A percentile compares a stretch with the other conserved stretches of the same genome.
phyloP scores from a whole-genome alignment of 2,113 vertebrate species.

The Leucopternis melanops region DNA sequence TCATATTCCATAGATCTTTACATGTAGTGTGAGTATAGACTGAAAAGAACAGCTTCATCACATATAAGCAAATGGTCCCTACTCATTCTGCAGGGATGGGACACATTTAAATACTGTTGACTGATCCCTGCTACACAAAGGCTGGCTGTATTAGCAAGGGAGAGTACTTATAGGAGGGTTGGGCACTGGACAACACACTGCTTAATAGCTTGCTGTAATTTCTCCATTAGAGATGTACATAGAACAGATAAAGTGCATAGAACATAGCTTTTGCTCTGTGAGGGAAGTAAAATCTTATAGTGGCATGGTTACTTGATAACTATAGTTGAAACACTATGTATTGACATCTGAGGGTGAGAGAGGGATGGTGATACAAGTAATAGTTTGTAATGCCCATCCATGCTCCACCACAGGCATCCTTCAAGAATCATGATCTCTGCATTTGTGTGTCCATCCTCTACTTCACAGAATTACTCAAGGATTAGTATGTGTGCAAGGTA shows the following conservation, averaged over 20 bases:
- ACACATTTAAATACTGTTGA: neutral
- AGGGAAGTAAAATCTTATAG: neutral
- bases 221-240: neutral
- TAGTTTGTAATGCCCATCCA: neutral
- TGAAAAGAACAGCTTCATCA: neutral
- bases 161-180: neutral
- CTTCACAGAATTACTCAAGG: neutral
- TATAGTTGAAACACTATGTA: neutral
- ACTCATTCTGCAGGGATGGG: neutral
- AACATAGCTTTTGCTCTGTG: neutral
- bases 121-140: neutral
- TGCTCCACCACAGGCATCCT: neutral
- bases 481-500: neutral
- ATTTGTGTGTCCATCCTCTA: neutral
- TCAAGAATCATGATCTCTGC: neutral
- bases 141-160: neutral
- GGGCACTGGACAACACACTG: neutral
- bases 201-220: neutral
- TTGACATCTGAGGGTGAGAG: neutral
- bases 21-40: neutral
- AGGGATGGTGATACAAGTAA: neutral
- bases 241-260: neutral
- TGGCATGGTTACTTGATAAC: neutral
- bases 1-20: neutral
- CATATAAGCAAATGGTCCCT: neutral